Conservation (phyloP, 2,888 invertebrate genomes). For the Leptinotarsa peninsularis region DNA sequence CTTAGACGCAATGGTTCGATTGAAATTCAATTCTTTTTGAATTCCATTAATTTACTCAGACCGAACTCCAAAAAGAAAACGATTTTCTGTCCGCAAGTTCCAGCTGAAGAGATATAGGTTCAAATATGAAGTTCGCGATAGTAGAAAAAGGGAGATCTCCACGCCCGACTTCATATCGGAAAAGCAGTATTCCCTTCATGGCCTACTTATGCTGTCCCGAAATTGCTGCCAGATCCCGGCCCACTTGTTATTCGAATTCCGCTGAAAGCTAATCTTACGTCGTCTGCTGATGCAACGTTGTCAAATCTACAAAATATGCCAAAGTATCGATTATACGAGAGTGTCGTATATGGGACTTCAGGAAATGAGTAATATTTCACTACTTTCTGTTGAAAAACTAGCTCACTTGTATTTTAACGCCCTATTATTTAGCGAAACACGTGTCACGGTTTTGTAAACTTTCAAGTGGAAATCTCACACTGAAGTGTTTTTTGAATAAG, state of each 20-base stretch:
- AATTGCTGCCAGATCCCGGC: slow-evolving; percentile 14
- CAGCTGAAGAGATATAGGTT: neutral
- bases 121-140: neutral
- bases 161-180: neutral
- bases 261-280: slow-evolving; percentile 2
- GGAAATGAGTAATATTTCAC: no score
- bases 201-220: slow-evolving; percentile 14
- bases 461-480: no score
- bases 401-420: no score
- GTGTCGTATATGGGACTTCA: no score
- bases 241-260: slow-evolving; percentile 16
- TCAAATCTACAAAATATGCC: neutral
- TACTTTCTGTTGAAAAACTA: no score
- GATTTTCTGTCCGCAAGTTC: neutral
- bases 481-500: no score
- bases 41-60: neutral
- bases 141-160: neutral
- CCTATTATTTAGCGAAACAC: no score
- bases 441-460: no score
- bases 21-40: neutral
- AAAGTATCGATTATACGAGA: neutral
- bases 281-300: neutral
- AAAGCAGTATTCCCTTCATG: slow-evolving; percentile 14
- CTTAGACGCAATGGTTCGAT: neutral
- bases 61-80: neutral